These are phyloP conservation scores for Misgurnus mizolepis DNA, from an alignment of 2,113 vertebrate species.

Conservation along the genomic window DNA sequence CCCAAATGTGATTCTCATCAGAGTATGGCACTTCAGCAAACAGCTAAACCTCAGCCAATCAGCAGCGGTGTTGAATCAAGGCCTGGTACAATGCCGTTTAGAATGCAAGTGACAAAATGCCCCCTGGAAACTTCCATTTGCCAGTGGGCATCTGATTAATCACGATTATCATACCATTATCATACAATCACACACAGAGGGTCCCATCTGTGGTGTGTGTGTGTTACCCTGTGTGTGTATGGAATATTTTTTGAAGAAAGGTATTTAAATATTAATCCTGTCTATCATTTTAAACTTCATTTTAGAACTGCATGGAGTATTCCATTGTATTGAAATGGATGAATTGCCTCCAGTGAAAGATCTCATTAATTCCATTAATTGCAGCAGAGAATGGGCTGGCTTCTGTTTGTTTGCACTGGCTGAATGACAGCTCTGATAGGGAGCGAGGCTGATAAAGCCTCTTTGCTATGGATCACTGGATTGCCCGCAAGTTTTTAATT, in stretches of 20 bases:
- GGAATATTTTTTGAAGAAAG: slow-evolving; percentile 42
- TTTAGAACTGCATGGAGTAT: slow-evolving; percentile 48
- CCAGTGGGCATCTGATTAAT: slow-evolving; percentile 86
- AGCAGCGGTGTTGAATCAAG: slow-evolving; percentile 63
- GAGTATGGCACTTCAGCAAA: slow-evolving; percentile 8
- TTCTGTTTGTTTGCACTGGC: slow-evolving; percentile 43
- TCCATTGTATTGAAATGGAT: slow-evolving; percentile 43
- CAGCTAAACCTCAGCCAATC: slow-evolving; percentile 67
- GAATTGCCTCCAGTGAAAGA: slow-evolving; percentile 48
- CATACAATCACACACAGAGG: slow-evolving; percentile 86
- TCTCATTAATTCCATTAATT: slow-evolving; percentile 58
- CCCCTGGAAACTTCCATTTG: slow-evolving; percentile 80
- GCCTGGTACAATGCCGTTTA: slow-evolving; percentile 75
- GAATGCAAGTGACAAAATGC: slow-evolving; percentile 87
- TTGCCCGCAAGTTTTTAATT: slow-evolving; percentile 41
- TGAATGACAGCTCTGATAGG: slow-evolving; percentile 52
- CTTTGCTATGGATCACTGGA: slow-evolving; percentile 44
- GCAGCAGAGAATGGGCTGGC: slow-evolving; percentile 37
- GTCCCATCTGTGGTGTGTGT: slow-evolving; percentile 77
- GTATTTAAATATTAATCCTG: slow-evolving; percentile 62
- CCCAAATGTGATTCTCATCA: slow-evolving; percentile 20
- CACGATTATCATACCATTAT: slow-evolving; percentile 90
- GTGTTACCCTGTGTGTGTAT: slow-evolving; percentile 31
- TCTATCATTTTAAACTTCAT: slow-evolving; percentile 55
- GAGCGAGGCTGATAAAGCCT: slow-evolving; percentile 43